Conservation (phyloP, 2,888 invertebrate genomes). For the Rhogogaster chlorosoma region DNA sequence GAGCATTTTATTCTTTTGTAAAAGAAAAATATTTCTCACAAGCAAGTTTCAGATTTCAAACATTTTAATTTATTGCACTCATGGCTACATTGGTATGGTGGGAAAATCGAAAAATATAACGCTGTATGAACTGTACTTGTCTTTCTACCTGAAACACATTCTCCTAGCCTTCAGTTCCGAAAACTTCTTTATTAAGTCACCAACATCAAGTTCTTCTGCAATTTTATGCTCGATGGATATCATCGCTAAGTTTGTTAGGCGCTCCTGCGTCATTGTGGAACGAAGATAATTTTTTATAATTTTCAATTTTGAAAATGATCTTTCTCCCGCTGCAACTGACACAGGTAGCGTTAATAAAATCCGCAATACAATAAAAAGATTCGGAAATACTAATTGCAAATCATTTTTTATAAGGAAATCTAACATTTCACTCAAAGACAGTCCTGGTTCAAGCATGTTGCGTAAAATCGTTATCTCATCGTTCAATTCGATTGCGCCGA, state of each 20-base stretch:
- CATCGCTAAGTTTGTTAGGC: neutral
- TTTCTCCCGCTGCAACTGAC: constrained; percentile 52
- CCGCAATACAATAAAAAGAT: constrained; percentile 46
- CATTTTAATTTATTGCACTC: neutral
- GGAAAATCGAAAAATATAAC: neutral
- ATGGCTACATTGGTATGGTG: neutral
- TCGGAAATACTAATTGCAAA: constrained; percentile 46
- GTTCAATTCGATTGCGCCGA: constrained; percentile 40
- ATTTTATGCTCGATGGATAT: constrained; percentile 7
- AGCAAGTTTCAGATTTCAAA: neutral
- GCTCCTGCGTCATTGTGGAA: constrained; percentile 17
- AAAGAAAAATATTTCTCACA: no score
- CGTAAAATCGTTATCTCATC: constrained; percentile 34
- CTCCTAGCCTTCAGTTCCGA: neutral
- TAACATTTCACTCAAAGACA: constrained; percentile 39
- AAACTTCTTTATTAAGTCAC: neutral
- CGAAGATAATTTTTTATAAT: constrained; percentile 52
- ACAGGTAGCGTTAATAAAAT: constrained; percentile 54
- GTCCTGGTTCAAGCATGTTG: neutral
- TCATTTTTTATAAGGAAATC: constrained; percentile 50
- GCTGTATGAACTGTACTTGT: no score
- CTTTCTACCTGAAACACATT: neutral
- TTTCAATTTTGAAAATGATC: constrained; percentile 56
- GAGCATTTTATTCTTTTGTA: no score
- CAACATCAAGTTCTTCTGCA: neutral